A percentile compares a stretch with the other conserved stretches of the same genome.
Conservation (phyloP, 2,113 vertebrate genomes). For the Bombycilla garrulus region DNA sequence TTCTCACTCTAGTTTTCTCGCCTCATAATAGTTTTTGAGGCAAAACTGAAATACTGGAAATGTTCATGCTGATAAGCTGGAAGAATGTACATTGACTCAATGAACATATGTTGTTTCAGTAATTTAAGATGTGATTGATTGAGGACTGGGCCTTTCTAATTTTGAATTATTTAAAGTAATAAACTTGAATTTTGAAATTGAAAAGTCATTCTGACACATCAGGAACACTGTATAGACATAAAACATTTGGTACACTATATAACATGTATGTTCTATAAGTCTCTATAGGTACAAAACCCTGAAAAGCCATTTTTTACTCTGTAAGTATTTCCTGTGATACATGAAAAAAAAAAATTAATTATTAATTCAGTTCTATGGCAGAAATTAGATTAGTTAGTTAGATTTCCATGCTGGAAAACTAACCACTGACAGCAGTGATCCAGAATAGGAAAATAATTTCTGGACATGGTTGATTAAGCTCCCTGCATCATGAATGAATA, state of each 20-base stretch:
- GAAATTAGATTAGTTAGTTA: neutral
- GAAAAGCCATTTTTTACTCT: neutral
- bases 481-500: neutral
- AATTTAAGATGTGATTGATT: neutral
- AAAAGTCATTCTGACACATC: neutral
- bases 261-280: neutral
- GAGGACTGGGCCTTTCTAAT: neutral
- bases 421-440: neutral
- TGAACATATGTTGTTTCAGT: neutral
- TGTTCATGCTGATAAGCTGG: neutral
- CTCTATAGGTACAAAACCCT: neutral
- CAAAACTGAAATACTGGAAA: neutral
- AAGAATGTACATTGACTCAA: neutral
- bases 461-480: neutral
- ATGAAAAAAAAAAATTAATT: neutral
- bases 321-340: neutral
- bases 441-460: neutral
- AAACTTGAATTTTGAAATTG: neutral
- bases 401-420: neutral
- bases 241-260: rapidly evolving
- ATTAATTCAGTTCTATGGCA: neutral
- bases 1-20: neutral
- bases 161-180: neutral
- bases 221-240: rapidly evolving
- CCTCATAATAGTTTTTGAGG: neutral